These are phyloP conservation scores for Drosophila arizonae DNA, from an alignment of 1,140 invertebrate species.

Conservation along the genomic window DNA sequence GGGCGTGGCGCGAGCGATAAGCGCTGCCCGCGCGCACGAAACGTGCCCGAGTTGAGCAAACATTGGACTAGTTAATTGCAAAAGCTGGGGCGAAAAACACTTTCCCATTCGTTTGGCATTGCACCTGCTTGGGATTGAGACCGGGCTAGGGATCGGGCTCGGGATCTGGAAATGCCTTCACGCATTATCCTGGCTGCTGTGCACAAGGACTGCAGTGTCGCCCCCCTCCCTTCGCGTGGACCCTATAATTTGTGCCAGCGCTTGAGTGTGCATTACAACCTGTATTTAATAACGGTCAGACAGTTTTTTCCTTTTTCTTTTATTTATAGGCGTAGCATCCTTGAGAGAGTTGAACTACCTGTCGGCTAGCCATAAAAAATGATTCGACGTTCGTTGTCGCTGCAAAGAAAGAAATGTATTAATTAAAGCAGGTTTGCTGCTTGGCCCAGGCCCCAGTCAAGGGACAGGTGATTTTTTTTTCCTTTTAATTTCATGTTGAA, in stretches of 20 bases:
- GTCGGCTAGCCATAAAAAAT: constrained; percentile 51
- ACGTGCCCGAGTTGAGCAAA: constrained; percentile 43
- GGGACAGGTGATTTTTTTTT: constrained; percentile 33
- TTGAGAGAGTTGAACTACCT: constrained; percentile 50
- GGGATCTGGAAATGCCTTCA: constrained; percentile 65
- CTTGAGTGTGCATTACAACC: constrained; percentile 69
- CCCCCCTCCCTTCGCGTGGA: background rate
- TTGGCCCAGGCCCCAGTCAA: background rate
- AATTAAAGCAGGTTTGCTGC: constrained; percentile 59
- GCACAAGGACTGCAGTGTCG: constrained; percentile 27
- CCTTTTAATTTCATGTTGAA: no score
- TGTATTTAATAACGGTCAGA: constrained; percentile 75
- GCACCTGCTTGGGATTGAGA: constrained; percentile 56
- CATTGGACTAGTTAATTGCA: constrained; percentile 33
- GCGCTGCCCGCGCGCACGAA: constrained; percentile 18
- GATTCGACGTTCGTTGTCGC: constrained; percentile 47
- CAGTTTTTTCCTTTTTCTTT: constrained; percentile 14
- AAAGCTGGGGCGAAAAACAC: constrained; percentile 57
- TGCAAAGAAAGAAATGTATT: constrained; percentile 60
- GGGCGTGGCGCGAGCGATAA: constrained; percentile 34
- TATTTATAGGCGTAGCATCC: constrained; percentile 67
- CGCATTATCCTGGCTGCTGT: constrained; percentile 58
- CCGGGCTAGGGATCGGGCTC: no score
- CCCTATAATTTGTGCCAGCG: constrained; percentile 61
- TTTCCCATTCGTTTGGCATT: constrained; percentile 61